phyloP scores from a whole-genome alignment of 1,140 invertebrate genomes.

The Holcopasites calliopsidis region DNA sequence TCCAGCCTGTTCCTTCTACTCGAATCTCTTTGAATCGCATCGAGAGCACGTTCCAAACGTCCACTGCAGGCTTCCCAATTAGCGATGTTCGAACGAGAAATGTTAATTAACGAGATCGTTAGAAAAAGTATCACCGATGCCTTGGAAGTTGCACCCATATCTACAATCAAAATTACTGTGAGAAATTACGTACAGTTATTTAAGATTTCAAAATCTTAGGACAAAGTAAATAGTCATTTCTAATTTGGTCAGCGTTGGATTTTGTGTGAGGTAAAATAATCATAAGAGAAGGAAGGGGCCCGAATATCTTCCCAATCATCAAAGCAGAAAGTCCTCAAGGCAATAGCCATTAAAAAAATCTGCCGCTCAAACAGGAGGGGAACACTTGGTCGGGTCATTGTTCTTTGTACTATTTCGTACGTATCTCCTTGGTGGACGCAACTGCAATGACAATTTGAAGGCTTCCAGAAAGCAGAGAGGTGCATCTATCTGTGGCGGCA shows the following conservation, averaged over 20 bases:
- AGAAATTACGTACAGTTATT: no score
- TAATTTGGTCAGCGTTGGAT: no score
- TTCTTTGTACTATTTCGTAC: not conserved
- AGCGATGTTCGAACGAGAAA: slow-evolving; percentile 40
- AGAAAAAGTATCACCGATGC: slow-evolving; percentile 52
- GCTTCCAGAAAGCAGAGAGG: not conserved
- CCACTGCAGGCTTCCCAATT: slow-evolving; percentile 71
- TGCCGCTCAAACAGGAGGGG: not conserved
- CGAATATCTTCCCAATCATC: no score
- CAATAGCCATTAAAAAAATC: not conserved
- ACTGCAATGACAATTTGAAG: not conserved
- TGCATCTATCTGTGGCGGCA: slow-evolving; percentile 3
- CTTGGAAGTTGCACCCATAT: slow-evolving; percentile 41
- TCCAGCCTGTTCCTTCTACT: slow-evolving; percentile 66
- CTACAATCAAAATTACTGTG: not conserved
- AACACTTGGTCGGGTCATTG: not conserved
- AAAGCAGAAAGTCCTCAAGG: no score
- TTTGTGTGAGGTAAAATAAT: no score
- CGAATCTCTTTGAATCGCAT: slow-evolving; percentile 70
- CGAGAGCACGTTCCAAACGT: slow-evolving; percentile 74
- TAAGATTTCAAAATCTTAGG: no score
- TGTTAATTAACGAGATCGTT: slow-evolving; percentile 54
- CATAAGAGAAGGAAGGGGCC: no score
- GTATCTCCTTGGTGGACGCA: no score
- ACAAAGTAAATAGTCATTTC: no score